Base-by-base conservation (phyloP, 2,797 vertebrate genomes). In the Scomberomorus guttatus region DNA sequence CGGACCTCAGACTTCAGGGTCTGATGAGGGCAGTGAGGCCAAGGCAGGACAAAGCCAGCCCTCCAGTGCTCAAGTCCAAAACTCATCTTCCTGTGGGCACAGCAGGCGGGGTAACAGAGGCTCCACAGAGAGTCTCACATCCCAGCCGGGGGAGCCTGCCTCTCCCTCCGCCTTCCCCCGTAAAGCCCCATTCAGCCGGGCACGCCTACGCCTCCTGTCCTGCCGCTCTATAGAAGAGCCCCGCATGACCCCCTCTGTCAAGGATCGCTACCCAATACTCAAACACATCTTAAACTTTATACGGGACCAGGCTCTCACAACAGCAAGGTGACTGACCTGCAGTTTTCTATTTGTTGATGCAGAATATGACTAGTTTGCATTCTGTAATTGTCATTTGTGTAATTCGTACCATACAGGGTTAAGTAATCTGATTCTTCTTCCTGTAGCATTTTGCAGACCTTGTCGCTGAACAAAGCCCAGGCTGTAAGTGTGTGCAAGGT, bases 191-290 rank as follows among this genome's bases (percentile, higher is more conserved):
- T 97, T 98, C 73, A 95, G 94, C 72, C 95, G 97, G 11, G 97
- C 97, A 1, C 95, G 97, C n/a, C 94, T 99, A 1, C 96, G 98
- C 76, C 96, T 99, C 32, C 95, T 99, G 24, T 99, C 98, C 4
- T 97, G 96, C 89, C 93, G 97, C 54, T 99, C 98, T 0, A 81
- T 97, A 89, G 98, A 99, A 59, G 98, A 99, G 78, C 93, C 96
- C 2, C 95, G 94, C 58, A 74, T 95, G n/a, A 63, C 87, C 32
- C 95, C 96, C 1, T 96, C 96, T 2, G 91, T 98, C 50, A 99
- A 97, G 82, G 98, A 99, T 71, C 96, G 96, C 75, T 97, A 97
- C 63, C 97, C 97, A 0, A 82, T 98, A 11, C 88, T 99, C 81
- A 99, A 96, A 86, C 96, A 96, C 75, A 92, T 97, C 67, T 86